Conservation (phyloP, 1,140 invertebrate species). For the Caenorhabditis brenneri region DNA sequence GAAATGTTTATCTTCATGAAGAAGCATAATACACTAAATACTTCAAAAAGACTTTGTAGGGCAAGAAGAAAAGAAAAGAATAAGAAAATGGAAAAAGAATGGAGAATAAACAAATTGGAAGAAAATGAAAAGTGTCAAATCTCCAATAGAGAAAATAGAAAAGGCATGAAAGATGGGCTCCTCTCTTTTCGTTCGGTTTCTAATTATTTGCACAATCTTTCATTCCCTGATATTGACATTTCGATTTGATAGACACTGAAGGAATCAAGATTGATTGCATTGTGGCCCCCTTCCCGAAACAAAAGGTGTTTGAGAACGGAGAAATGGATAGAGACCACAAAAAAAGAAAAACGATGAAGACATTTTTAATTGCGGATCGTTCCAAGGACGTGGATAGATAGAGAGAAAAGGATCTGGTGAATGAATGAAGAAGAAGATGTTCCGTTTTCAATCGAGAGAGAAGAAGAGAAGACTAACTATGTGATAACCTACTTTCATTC, state of each 20-base stretch:
- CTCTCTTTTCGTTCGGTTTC: neutral
- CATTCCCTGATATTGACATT: slow-evolving; percentile 7
- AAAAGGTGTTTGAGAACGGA: slow-evolving; percentile 37
- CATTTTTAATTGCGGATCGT: slow-evolving; percentile 17
- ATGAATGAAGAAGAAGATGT: neutral
- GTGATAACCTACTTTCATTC: neutral
- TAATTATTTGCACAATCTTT: neutral
- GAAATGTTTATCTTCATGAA: neutral
- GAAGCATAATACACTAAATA: neutral
- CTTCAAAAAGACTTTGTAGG: slow-evolving; percentile 27
- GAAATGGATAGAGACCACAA: neutral
- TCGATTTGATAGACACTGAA: slow-evolving; percentile 42
- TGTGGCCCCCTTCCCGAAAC: neutral
- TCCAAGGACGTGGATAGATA: neutral
- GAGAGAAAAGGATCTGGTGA: neutral
- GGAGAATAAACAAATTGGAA: neutral
- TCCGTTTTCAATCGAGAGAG: neutral
- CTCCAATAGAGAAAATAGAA: neutral
- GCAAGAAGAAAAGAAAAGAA: slow-evolving; percentile 18
- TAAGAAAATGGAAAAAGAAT: neutral
- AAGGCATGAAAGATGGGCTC: slow-evolving; percentile 3
- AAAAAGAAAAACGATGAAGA: slow-evolving; percentile 1
- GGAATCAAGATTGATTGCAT: slow-evolving; percentile 24
- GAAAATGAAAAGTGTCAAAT: neutral
- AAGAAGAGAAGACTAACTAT: neutral